Conservation (phyloP, 2,113 vertebrate genomes). For the Passerina amoena region DNA sequence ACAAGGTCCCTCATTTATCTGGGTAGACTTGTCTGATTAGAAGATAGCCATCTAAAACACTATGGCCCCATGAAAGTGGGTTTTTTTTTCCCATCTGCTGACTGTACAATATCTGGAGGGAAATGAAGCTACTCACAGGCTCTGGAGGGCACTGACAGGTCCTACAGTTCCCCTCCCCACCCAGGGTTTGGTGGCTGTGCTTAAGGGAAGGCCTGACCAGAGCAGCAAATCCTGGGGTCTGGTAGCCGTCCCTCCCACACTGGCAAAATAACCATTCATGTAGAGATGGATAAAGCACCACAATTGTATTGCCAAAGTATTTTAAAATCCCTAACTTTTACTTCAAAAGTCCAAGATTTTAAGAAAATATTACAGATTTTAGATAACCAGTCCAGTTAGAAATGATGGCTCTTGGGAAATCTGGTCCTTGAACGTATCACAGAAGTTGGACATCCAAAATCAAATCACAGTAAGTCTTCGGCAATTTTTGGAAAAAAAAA, state of each 20-base stretch:
- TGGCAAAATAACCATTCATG: neutral
- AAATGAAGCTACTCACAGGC: neutral
- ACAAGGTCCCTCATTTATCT: neutral
- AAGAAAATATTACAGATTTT: neutral
- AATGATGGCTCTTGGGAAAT: neutral
- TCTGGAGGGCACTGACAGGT: accelerated
- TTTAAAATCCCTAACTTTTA: neutral
- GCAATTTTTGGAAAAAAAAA: neutral
- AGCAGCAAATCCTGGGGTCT: neutral
- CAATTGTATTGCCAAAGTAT: neutral
- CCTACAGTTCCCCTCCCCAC: neutral
- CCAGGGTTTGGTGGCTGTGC: neutral
- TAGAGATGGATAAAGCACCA: neutral
- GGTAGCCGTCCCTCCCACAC: neutral
- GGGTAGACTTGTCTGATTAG: accelerated
- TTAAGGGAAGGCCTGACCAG: neutral
- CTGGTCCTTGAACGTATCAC: neutral
- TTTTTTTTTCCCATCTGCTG: neutral
- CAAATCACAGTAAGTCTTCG: neutral
- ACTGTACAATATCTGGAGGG: neutral
- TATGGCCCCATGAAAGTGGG: neutral
- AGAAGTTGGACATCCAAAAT: neutral
- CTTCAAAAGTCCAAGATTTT: neutral
- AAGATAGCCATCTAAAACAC: neutral
- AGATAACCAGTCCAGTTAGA: neutral